Conservation (phyloP, 2,888 invertebrate species). For the Stomorhina lunata region DNA sequence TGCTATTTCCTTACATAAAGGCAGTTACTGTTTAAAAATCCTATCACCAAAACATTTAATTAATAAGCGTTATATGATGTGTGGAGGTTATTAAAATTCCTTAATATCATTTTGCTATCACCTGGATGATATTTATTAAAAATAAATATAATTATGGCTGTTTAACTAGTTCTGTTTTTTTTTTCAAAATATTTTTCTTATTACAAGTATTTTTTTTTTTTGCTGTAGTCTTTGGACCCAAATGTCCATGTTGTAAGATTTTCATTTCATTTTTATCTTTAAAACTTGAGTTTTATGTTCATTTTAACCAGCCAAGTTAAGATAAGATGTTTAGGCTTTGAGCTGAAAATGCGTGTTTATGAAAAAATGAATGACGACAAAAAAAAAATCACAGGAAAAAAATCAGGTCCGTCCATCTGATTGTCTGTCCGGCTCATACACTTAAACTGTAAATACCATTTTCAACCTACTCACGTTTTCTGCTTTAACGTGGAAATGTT, state of each 20-base stretch:
- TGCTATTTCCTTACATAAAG: neutral
- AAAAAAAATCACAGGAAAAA: neutral
- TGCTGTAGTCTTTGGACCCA: constrained; percentile 21
- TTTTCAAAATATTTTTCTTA: neutral
- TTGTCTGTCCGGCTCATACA: constrained; percentile 19
- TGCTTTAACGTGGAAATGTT: constrained; percentile 24
- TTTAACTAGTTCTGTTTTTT: constrained; percentile 51
- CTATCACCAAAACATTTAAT: constrained; percentile 48
- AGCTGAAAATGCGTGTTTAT: constrained; percentile 58
- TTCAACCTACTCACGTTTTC: constrained; percentile 60
- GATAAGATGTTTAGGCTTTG: constrained; percentile 65
- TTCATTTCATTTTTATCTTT: constrained; percentile 57
- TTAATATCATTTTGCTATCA: constrained; percentile 32
- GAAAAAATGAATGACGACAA: constrained; percentile 39
- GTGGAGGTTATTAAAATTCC: constrained; percentile 65
- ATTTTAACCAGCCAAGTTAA: constrained; percentile 55
- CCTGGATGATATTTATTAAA: constrained; percentile 19
- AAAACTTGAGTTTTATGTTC: constrained; percentile 53
- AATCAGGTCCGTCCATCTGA: neutral
- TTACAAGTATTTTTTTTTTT: neutral
- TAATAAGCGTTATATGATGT: constrained; percentile 64
- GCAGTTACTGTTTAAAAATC: neutral
- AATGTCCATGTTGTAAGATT: constrained; percentile 43
- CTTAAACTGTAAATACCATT: constrained; percentile 39
- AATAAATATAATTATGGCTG: constrained; percentile 37